phyloP scores from a whole-genome alignment of 2,888 invertebrate species.

The Arrhopalites spinosus region DNA sequence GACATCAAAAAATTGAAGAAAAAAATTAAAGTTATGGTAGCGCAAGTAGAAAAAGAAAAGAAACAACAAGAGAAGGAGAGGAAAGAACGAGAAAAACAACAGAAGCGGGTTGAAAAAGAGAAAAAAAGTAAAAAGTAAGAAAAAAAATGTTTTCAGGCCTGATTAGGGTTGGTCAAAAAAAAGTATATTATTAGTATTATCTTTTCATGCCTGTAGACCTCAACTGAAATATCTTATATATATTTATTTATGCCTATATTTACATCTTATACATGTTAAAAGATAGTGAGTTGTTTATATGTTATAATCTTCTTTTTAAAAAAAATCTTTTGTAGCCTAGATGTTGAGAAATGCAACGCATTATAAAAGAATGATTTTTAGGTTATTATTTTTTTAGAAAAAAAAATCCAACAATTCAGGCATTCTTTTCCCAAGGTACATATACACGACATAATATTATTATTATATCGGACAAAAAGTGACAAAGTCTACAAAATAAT shows the following conservation, averaged over 20 bases:
- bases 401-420: too few species aligned
- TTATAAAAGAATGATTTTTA: too few species aligned
- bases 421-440: too few species aligned
- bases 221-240: neutral
- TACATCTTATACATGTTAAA: neutral
- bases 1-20: conserved; percentile 83
- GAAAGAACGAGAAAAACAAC: conserved; percentile 41
- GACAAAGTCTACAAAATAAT: neutral
- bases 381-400: too few species aligned
- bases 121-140: conserved; percentile 52
- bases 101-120: conserved; percentile 61
- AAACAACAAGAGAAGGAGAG: conserved; percentile 58
- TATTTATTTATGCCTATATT: neutral
- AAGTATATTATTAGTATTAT: neutral
- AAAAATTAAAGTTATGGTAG: conserved; percentile 80
- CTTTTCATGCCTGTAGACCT: neutral
- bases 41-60: conserved; percentile 72
- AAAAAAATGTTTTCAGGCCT: neutral
- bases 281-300: too few species aligned
- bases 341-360: too few species aligned
- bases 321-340: too few species aligned
- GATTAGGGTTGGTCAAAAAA: neutral
- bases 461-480: neutral
- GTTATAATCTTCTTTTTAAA: too few species aligned
- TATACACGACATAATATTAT: too few species aligned